Evolutionary conservation across 1,140 invertebrate species (phyloP).

Genomic region (Sesamia nonagrioides): DNA sequence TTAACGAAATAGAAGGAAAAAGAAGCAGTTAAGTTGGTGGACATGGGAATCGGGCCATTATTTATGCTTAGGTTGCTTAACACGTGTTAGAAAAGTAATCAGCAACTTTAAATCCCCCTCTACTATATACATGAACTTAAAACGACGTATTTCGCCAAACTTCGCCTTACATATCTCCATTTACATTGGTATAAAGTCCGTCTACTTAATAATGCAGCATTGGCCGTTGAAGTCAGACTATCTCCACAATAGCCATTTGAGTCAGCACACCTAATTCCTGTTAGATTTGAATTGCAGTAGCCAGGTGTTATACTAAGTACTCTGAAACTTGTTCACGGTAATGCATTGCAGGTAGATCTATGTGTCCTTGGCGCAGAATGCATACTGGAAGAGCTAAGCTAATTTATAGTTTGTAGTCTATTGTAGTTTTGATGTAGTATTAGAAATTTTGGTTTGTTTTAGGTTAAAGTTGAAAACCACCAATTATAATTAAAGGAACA

Average conservation of each 20-base stretch:
- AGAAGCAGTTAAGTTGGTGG: too few relatives aligned
- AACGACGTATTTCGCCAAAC: background rate
- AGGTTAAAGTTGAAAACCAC: too few relatives aligned
- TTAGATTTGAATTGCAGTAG: background rate
- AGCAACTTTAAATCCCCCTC: background rate
- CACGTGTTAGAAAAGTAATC: background rate
- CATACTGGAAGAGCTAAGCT: background rate
- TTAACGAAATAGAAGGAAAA: too few relatives aligned
- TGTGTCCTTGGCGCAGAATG: background rate
- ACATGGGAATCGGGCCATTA: too few relatives aligned
- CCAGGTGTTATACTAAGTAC: background rate
- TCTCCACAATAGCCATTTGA: background rate
- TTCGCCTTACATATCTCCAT: background rate
- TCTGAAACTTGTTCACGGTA: background rate
- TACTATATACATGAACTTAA: background rate
- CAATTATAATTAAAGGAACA: too few relatives aligned
- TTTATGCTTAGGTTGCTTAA: background rate
- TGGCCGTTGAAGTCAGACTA: background rate
- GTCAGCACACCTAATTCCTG: background rate
- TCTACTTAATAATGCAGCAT: conserved; percentile 11
- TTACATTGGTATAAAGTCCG: background rate
- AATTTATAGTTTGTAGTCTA: background rate
- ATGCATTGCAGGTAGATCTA: background rate
- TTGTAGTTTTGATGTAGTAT: too few relatives aligned
- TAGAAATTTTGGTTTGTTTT: too few relatives aligned